A percentile compares a stretch with the other conserved stretches of the same genome.
Evolutionary conservation across 2,888 invertebrate species (phyloP).

Genomic region (Cephus pulcher): DNA sequence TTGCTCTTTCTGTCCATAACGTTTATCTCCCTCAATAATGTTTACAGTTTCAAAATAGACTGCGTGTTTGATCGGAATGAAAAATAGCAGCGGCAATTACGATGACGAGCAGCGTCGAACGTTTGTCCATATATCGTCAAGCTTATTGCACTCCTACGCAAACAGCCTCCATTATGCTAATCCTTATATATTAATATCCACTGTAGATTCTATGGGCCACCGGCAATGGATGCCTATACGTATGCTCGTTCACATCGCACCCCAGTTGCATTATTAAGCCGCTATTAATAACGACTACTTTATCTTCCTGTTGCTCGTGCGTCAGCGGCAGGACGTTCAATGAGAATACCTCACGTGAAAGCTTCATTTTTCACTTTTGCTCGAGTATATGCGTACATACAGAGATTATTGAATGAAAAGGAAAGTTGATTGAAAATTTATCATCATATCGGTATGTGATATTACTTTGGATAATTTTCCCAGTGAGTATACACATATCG

Average conservation of each 20-base stretch:
- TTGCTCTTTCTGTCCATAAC: neutral
- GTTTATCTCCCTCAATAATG: neutral
- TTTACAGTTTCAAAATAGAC: neutral
- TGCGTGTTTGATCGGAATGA: neutral
- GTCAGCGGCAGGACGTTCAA: conserved; percentile 26
- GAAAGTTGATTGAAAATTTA: neutral
- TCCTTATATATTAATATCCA: neutral
- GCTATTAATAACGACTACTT: conserved; percentile 29
- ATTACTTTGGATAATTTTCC: neutral
- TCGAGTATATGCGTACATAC: too few relatives aligned
- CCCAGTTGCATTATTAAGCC: conserved; percentile 22
- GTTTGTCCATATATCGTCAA: neutral
- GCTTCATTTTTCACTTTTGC: neutral
- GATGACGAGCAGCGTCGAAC: neutral
- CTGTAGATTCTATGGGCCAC: neutral
- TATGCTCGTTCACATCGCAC: neutral
- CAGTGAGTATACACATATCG: neutral
- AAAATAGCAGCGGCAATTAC: neutral
- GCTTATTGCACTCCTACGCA: neutral
- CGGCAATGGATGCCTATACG: neutral
- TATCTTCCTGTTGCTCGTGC: conserved; percentile 23
- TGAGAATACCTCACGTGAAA: conserved; percentile 22
- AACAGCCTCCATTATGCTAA: neutral
- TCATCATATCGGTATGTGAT: neutral
- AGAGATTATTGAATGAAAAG: neutral